Conservation (phyloP, 2,888 invertebrate genomes). For the Hypercompe scribonia region DNA sequence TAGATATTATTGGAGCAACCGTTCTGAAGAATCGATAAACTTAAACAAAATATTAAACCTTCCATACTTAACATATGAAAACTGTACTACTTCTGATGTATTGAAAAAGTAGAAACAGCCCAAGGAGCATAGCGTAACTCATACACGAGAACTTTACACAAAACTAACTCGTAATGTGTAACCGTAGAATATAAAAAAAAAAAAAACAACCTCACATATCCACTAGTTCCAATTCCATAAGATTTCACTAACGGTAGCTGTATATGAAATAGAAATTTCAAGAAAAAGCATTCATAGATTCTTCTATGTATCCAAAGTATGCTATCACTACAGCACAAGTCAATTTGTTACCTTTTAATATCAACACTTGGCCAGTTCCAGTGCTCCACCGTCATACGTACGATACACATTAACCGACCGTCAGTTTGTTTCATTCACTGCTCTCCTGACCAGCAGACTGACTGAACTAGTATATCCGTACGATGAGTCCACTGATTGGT, state of each 20-base stretch:
- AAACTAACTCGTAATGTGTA: background rate
- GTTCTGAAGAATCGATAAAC: background rate
- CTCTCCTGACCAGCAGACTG: no score
- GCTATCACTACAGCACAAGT: slow-evolving; percentile 1
- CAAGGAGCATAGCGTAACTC: background rate
- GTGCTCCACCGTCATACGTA: no score
- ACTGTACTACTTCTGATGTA: background rate
- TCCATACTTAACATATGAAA: background rate
- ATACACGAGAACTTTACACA: background rate
- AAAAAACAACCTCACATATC: slow-evolving; percentile 27
- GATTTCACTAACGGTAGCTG: background rate
- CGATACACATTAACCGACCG: no score
- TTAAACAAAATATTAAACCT: background rate
- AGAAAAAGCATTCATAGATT: background rate
- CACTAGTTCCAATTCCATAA: slow-evolving; percentile 19
- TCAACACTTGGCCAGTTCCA: no score
- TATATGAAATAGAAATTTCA: background rate
- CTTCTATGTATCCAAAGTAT: background rate
- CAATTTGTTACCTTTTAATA: background rate
- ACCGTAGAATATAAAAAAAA: background rate
- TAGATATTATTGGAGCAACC: background rate
- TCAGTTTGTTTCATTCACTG: no score
- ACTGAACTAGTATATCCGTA: no score
- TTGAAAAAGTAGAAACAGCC: background rate
- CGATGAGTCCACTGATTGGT: no score